Percentiles rank a stretch among this genome's conserved stretches.
Evolutionary conservation across 2,113 vertebrate species (phyloP).

Genomic region (Chauna torquata): DNA sequence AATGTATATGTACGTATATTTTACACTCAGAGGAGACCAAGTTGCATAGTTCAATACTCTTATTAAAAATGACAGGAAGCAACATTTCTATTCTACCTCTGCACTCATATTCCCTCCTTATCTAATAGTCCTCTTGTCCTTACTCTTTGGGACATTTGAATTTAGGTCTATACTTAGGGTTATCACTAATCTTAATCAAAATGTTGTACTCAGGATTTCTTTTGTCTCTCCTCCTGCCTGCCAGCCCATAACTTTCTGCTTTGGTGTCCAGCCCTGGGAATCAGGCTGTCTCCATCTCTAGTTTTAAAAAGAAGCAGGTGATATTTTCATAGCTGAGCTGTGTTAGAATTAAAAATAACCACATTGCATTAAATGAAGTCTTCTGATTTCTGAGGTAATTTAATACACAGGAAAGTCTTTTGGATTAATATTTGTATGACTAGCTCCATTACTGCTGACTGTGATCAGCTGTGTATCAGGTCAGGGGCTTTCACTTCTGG

Average conservation of each 20-base stretch:
- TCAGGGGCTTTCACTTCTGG: background rate
- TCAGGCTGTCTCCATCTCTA: background rate
- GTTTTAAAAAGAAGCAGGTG: conserved; percentile 35
- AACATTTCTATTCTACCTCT: background rate
- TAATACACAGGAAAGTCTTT: background rate
- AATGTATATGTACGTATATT: background rate
- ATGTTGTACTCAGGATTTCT: background rate
- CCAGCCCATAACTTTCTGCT: background rate
- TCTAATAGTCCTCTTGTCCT: background rate
- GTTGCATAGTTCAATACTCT: background rate
- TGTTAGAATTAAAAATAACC: conserved; percentile 50
- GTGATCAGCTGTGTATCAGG: background rate
- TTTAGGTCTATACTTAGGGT: background rate
- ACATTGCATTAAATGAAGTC: background rate
- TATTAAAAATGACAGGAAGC: background rate
- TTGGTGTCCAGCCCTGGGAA: background rate
- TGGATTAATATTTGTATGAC: conserved; percentile 2
- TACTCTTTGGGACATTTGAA: background rate
- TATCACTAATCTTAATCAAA: background rate
- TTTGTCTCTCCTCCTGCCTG: background rate
- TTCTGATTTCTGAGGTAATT: conserved; percentile 40
- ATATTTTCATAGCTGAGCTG: conserved; percentile 56
- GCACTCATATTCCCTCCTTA: accelerated
- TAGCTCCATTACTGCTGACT: conserved; percentile 17
- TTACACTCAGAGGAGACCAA: background rate